Evolutionary conservation across 2,888 invertebrate species (phyloP).

Genomic region (Spodoptera picta): DNA sequence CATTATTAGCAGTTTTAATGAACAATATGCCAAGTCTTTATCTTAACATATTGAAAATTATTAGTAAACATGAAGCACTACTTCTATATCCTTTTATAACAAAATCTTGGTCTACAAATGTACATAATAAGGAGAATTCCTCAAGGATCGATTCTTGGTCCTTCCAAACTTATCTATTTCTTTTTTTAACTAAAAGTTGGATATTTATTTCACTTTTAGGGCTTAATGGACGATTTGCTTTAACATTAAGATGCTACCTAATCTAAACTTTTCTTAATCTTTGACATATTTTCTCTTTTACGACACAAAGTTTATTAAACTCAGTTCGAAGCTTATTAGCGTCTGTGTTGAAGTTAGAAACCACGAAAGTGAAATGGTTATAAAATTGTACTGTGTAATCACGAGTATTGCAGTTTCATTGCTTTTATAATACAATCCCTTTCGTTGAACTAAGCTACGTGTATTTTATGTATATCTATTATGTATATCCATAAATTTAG

Average conservation of each 20-base stretch:
- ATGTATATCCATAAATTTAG: no score
- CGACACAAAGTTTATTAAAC: conserved; percentile 8
- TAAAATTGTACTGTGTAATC: conserved; percentile 6
- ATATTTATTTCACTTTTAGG: no score
- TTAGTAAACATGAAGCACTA: not conserved
- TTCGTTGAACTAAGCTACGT: conserved; percentile 1
- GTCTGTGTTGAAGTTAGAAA: conserved; percentile 33
- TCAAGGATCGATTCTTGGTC: conserved; percentile 3
- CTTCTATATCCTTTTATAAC: not conserved
- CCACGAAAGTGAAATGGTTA: conserved; percentile 36
- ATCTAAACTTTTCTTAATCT: not conserved
- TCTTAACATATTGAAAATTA: not conserved
- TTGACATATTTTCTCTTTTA: conserved; percentile 3
- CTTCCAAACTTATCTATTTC: not conserved
- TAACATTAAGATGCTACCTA: not conserved
- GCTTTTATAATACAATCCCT: conserved; percentile 11
- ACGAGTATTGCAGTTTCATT: conserved; percentile 7
- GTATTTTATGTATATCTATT: no score
- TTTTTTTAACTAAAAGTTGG: no score
- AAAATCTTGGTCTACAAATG: no score
- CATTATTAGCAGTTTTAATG: not conserved
- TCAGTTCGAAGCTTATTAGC: conserved; percentile 22
- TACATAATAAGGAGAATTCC: not conserved
- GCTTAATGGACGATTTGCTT: no score
- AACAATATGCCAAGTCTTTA: not conserved